Percentiles rank a stretch among this genome's conserved stretches.
Evolutionary conservation across 2,113 vertebrate species (phyloP).

Genomic region (Apodemus speciosus): DNA sequence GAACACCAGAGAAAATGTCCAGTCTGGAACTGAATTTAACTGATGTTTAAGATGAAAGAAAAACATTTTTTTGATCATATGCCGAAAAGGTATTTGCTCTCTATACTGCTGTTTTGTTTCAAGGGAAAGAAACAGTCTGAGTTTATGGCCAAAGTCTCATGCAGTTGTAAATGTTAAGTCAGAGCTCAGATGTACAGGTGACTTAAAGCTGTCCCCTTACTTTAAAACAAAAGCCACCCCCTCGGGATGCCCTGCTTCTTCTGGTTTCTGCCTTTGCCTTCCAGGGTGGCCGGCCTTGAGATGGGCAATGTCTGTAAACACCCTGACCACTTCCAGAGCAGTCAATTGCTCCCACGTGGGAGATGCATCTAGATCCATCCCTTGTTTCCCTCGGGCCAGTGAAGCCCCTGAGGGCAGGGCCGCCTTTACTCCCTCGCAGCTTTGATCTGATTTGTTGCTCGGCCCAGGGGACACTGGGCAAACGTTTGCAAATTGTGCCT

Average conservation of each 20-base stretch:
- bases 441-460: not conserved
- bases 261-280: not conserved
- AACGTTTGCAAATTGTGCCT: slow-evolving; percentile 28
- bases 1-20: not conserved
- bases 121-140: not conserved
- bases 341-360: not conserved
- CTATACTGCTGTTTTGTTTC: not conserved
- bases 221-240: not conserved
- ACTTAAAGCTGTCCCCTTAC: not conserved
- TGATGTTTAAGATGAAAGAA: not conserved
- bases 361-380: slow-evolving; percentile 9
- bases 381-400: slow-evolving; percentile 36
- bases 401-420: not conserved
- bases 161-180: not conserved
- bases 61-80: not conserved
- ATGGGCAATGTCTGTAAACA: not conserved
- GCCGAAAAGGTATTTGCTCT: not conserved
- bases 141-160: not conserved
- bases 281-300: no score
- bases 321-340: not conserved
- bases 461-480: not conserved
- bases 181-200: not conserved
- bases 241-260: not conserved
- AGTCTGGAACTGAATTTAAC: not conserved
- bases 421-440: not conserved